Percentiles rank a stretch among this genome's conserved stretches.
Evolutionary conservation across 1,140 invertebrate genomes (phyloP).

Genomic region (Macrotrachela quadricornifera): DNA sequence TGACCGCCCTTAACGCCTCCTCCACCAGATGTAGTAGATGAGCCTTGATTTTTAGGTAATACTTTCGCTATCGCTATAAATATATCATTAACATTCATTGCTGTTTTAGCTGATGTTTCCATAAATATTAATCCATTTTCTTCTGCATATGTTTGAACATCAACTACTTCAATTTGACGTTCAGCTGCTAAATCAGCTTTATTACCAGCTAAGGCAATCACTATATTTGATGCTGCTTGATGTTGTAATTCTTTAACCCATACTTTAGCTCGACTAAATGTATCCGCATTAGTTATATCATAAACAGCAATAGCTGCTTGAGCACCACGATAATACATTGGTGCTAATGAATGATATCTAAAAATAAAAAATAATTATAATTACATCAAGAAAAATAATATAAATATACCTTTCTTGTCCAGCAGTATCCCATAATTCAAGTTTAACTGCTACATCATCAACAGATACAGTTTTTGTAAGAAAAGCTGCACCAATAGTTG

Average conservation of each 20-base stretch:
- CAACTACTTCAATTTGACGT: slow-evolving; percentile 11
- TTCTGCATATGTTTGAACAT: slow-evolving; percentile 88
- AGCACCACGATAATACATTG: slow-evolving; percentile 95
- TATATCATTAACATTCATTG: slow-evolving; percentile 99
- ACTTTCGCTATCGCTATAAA: no score
- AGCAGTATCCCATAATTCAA: slow-evolving; percentile 87
- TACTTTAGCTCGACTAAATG: background rate
- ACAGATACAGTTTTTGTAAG: slow-evolving; percentile 94
- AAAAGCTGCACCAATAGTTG: slow-evolving; percentile 98
- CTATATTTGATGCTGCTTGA: background rate
- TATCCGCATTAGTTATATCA: slow-evolving; percentile 90
- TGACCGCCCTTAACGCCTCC: no score
- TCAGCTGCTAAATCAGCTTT: slow-evolving; percentile 51
- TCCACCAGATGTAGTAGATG: no score
- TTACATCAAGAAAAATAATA: background rate
- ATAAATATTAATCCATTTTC: slow-evolving; percentile 97
- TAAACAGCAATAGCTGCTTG: slow-evolving; percentile 98
- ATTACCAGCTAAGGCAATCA: slow-evolving; percentile 39
- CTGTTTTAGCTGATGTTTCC: slow-evolving; percentile 98
- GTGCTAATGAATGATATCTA: slow-evolving; percentile 92
- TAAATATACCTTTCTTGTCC: slow-evolving; percentile 22
- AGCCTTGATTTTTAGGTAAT: no score
- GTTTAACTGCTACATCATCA: slow-evolving; percentile 96
- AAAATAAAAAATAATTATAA: slow-evolving; percentile 52
- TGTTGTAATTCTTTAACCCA: background rate